Conservation (phyloP, 30 jellyfish, hydroid and myxozoan species). For the Turritopsis dohrnii region DNA sequence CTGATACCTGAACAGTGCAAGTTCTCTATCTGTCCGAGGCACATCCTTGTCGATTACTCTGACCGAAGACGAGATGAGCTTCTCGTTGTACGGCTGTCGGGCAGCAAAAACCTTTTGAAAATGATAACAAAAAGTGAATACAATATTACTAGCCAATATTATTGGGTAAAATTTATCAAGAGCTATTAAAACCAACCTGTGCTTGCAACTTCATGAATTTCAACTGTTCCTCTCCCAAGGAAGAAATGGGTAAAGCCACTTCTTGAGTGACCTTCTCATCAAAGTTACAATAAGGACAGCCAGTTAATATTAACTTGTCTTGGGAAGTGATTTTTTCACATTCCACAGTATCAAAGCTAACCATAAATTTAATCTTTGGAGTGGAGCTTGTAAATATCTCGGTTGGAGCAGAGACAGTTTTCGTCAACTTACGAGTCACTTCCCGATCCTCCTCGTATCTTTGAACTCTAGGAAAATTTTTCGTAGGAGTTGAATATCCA, state of each 20-base stretch:
- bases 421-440: constrained; percentile 12
- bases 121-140: neutral
- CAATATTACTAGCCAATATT: neutral
- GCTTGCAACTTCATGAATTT: constrained; percentile 81
- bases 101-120: constrained; percentile 70
- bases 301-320: neutral
- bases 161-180: neutral
- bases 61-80: constrained; percentile 40
- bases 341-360: neutral
- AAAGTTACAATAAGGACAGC: constrained; percentile 56
- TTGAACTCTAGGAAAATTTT: constrained; percentile 24
- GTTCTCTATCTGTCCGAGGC: constrained; percentile 84
- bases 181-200: constrained; percentile 43
- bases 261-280: constrained; percentile 28
- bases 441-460: neutral
- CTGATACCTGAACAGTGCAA: constrained; percentile 56
- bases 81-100: constrained; percentile 48
- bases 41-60: constrained; percentile 87
- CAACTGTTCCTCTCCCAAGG: constrained; percentile 51
- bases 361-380: constrained; percentile 20
- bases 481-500: constrained; percentile 23
- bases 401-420: constrained; percentile 18
- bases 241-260: constrained; percentile 20
- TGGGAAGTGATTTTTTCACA: neutral
- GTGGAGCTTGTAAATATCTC: constrained; percentile 28